Base-by-base conservation (phyloP, 2,797 vertebrate species). In the Carapus acus region DNA sequence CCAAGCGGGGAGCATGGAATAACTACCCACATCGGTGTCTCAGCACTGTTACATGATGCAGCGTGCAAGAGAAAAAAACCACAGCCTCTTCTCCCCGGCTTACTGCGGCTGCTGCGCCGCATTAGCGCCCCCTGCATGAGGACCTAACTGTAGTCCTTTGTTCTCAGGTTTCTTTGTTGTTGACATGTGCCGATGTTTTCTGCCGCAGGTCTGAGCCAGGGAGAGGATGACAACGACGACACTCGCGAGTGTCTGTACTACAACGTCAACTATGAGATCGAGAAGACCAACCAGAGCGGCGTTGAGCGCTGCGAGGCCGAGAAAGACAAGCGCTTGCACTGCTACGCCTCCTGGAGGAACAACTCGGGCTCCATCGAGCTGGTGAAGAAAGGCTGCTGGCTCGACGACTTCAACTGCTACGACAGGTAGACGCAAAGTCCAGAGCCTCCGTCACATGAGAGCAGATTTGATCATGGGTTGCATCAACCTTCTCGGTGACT, bases 351-450 rank as follows among this genome's bases (percentile, higher is more conserved):
- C 27, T 98, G 94, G 94, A 91, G 92, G 66, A 98, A 98, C 86
- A 88, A 66, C 83, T 95, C 94, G 0, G 94, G 94, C 31, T 86
- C 84, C 76, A 89, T 96, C 0, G 89, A 94, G 81, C 90, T 97
- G 22, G 90, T 97, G 82, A 97, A 94, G 87, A 97, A 94, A 59
- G 94, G 94, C 62, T 98, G 94, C 88, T 98, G 94, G 94, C 74
- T 98, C 56, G 94, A 98, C 0, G 94, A 98, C 85, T 97, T 95
- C 86, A 98, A 98, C 87, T 97, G 94, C 83, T 98, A 98, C 1
- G 91, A 98, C 88, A 88, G 92, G 94, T 98, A 81, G 4, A 1
- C 1, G 39, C 42, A 15, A 44, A 33, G 52, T 20, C 22, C 5
- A n/a, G n/a, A n/a, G n/a, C n/a, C n/a, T n/a, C n/a, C n/a, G n/a